Conservation (phyloP, 2,888 invertebrate genomes). For the Ormyrus pomaceus region DNA sequence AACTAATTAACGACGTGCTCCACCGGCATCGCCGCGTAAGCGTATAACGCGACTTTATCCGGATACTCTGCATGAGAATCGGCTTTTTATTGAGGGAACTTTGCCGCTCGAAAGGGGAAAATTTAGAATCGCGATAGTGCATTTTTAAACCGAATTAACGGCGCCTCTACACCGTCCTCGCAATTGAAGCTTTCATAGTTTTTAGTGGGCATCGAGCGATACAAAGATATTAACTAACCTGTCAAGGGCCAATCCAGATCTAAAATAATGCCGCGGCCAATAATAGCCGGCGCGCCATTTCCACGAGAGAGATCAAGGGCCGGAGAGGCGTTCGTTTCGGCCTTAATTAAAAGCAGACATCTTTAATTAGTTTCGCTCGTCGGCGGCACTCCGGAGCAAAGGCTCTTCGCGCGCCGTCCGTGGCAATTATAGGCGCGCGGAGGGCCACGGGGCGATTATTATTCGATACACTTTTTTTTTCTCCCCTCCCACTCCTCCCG, state of each 20-base stretch:
- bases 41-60: constrained; percentile 52
- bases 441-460: constrained; percentile 21
- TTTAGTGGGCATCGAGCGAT: not conserved
- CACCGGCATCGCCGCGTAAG: constrained; percentile 40
- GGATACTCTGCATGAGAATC: constrained; percentile 23
- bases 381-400: constrained; percentile 6
- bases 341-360: constrained; percentile 68
- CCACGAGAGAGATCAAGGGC: constrained; percentile 50
- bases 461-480: constrained; percentile 34
- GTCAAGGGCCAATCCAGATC: constrained; percentile 26
- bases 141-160: constrained; percentile 46
- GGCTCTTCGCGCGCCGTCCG: constrained; percentile 14
- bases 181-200: constrained; percentile 39
- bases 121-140: constrained; percentile 16
- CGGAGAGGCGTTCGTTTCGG: constrained; percentile 60
- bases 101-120: not conserved
- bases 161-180: constrained; percentile 17
- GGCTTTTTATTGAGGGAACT: constrained; percentile 39
- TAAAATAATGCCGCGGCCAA: constrained; percentile 30
- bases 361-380: constrained; percentile 54
- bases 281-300: constrained; percentile 32
- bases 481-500: not conserved
- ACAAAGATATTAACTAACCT: constrained; percentile 28
- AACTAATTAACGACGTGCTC: constrained; percentile 40
- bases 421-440: constrained; percentile 23